A percentile compares a stretch with the other conserved stretches of the same genome.
Conservation (phyloP, 2,888 invertebrate species). For the Geophilus truncorum region DNA sequence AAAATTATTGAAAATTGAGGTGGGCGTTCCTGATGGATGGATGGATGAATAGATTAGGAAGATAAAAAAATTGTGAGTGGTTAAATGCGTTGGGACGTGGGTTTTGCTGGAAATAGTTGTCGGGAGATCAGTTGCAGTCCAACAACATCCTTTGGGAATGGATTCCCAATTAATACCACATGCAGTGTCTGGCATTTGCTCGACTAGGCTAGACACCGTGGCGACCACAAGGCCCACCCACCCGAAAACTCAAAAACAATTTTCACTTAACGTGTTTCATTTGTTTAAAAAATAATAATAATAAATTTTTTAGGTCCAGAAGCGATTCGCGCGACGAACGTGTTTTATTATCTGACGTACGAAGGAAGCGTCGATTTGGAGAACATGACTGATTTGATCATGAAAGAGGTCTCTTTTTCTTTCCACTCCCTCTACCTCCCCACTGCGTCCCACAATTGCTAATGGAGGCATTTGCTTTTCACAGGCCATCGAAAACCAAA, state of each 20-base stretch:
- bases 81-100: background rate
- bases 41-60: too few species aligned
- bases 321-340: constrained; percentile 94
- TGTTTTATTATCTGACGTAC: constrained; percentile 98
- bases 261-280: too few species aligned
- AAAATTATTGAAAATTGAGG: too few species aligned
- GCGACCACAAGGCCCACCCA: constrained; percentile 6
- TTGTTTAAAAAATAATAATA: background rate
- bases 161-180: constrained; percentile 25
- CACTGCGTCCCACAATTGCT: too few species aligned
- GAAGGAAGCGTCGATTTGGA: constrained; percentile 95
- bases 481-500: constrained; percentile 85
- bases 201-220: background rate
- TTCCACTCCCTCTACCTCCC: too few species aligned
- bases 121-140: background rate
- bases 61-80: background rate
- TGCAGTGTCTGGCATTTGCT: constrained; percentile 15
- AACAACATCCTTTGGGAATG: constrained; percentile 18
- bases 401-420: constrained; percentile 69
- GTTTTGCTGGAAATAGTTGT: background rate
- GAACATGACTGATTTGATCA: constrained; percentile 78
- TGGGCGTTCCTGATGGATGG: too few species aligned
- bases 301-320: constrained; percentile 67
- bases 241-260: too few species aligned
- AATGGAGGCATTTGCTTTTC: constrained; percentile 36